These are phyloP conservation scores for Echinops telfairi DNA, from an alignment of 2,113 vertebrate species.

Conservation along the genomic window DNA sequence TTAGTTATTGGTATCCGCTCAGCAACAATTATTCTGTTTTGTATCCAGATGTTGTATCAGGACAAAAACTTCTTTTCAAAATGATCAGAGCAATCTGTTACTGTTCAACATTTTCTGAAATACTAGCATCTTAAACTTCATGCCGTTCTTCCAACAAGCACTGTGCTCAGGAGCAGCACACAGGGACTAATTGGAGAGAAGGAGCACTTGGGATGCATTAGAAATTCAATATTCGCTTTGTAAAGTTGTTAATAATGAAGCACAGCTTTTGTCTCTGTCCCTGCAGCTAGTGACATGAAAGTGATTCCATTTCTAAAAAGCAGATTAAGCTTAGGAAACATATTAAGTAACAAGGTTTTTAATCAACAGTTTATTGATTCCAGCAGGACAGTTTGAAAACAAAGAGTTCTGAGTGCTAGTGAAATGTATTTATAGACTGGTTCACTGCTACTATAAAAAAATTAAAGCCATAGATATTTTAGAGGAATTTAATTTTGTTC, in stretches of 20 bases:
- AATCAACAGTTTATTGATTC: conserved; percentile 89
- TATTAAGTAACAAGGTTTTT: conserved; percentile 89
- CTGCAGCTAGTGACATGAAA: conserved; percentile 88
- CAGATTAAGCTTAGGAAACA: conserved; percentile 86
- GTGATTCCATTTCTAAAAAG: conserved; percentile 89
- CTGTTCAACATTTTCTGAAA: conserved; percentile 78
- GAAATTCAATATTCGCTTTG: conserved; percentile 89
- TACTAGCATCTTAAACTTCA: conserved; percentile 65
- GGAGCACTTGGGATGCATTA: conserved; percentile 88
- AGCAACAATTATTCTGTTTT: not conserved
- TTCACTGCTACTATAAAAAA: conserved; percentile 82
- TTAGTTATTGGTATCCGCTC: conserved; percentile 29
- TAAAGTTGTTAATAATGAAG: conserved; percentile 91
- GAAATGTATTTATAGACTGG: conserved; percentile 76
- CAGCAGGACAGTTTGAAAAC: conserved; percentile 84
- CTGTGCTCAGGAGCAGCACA: conserved; percentile 82
- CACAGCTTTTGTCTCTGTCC: conserved; percentile 87
- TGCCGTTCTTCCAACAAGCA: conserved; percentile 79
- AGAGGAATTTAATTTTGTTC: conserved; percentile 75
- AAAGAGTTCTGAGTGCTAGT: conserved; percentile 58
- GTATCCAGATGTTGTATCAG: conserved; percentile 69
- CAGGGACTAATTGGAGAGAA: conserved; percentile 84
- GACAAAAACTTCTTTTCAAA: conserved; percentile 42
- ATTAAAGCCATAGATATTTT: conserved; percentile 87
- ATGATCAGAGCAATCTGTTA: conserved; percentile 66